Evolutionary conservation across 2,888 invertebrate genomes (phyloP), one percentile per base, ranked within the genome.

Genomic region (Pseudococcus viburni): DNA sequence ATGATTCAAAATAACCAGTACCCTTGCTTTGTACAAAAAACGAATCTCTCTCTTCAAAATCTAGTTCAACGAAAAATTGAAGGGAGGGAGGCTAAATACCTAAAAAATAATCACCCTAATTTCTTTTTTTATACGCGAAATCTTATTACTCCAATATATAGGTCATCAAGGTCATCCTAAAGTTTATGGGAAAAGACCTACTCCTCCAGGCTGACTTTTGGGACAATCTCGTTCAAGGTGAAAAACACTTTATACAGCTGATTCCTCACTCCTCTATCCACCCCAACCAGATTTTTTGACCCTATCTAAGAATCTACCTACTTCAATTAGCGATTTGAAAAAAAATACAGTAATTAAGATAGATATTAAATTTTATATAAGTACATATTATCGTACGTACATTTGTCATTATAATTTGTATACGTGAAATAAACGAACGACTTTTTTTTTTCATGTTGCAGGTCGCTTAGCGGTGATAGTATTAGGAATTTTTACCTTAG

Each of bases 401-500:
- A 46, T 26, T 84, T 51, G 51, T 51, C 26, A 59, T 42, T 73
- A 22, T 33, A 33, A 46, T 33, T 48, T 84, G 22, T 89, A n/a
- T 51, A 59, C 22, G 64, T 51, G 33, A 22, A n/a, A 88, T 22
- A 83, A 80, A 33, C 26, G 1, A 33, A 86, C 39, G 15, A 84
- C 59, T 84, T 85, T 89, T 33, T 91, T 90, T 91, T 91, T 33
- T 33, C 26, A 92, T 91, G 91, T 95, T 3, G 17, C 94, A 97
- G 96, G 96, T 92, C 95, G 95, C 91, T 92, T 96, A 90, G 95
- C 95, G 89, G 95, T 96, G 90, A 95, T 96, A 90, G 93, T 95
- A 90, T 94, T 97, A 92, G 96, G 96, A 91, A 93, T 96, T 91
- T 94, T 95, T 91, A 96, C 96, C 19, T 94, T 97, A 91, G 95